Evolutionary conservation across 2,797 vertebrate species (phyloP), one percentile per base, ranked within the genome.

Genomic region (Cephalopachus bancanus): DNA sequence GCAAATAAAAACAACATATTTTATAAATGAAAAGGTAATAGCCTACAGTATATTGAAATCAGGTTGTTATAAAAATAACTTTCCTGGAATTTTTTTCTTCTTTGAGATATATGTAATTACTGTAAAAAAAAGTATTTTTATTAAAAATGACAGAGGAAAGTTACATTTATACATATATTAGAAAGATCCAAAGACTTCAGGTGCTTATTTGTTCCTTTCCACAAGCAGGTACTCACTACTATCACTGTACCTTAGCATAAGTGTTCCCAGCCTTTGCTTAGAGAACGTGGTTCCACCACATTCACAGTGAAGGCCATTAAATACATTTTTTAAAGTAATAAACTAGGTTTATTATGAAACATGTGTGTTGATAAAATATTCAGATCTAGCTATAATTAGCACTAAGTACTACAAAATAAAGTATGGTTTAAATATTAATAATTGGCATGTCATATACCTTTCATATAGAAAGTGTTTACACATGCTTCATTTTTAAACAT

Each of bases 261-360:
- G 80, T 85, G 92, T 95, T 26, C 92, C 98, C 55, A 59, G 57
- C 4, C 44, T 89, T 97, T 97, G 96, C 97, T 98, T 98, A 97
- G 96, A 96, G 97, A 95, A 96, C 93, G 91, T 94, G 97, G 97
- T 97, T 97, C 71, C 94, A 93, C 96, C 96, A 97, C 93, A 92
- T 95, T 95, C 96, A 96, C 33, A 93, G 93, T 91, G 93, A 60
- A 83, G 86, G 59, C 97, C 97, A 98, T 98, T 98, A 98, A 97
- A 96, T 28, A 96, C 12, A 37, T 71, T 65, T 83, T 83, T 96
- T 20, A 11, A 97, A 95, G 60, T 93, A 94, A 94, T 83, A 60
- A 98, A 86, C 59, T 81, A 44, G 57, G 8, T 60, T 26, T 37
- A 81, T 60, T 80, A 98, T 83, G 84, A 95, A 98, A 76, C 15